These are phyloP conservation scores for Mustela lutreola DNA, from an alignment of 2,113 vertebrate species.

Conservation along the genomic window DNA sequence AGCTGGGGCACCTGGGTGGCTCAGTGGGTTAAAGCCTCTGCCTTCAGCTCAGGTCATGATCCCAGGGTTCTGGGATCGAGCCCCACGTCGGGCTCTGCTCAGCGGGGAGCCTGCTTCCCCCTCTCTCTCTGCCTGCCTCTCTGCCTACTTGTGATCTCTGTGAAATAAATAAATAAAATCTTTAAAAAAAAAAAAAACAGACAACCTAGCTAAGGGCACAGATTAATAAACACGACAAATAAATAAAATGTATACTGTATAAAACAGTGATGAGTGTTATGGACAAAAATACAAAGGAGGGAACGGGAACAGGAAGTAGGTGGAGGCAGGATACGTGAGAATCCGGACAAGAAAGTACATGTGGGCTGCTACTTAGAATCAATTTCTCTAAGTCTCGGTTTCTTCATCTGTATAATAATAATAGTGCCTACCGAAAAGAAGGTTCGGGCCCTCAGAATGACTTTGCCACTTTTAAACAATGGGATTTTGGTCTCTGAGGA, in stretches of 20 bases:
- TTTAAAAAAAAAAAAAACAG: no score
- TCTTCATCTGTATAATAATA: constrained; percentile 42
- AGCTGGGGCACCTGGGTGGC: no score
- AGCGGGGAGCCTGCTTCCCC: no score
- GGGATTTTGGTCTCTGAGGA: neutral
- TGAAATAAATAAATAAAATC: no score
- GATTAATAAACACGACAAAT: neutral
- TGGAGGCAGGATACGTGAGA: neutral
- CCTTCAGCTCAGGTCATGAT: no score
- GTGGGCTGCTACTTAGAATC: neutral
- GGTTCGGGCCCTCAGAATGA: neutral
- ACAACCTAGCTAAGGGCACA: neutral
- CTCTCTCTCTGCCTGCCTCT: no score
- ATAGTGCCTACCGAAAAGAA: neutral
- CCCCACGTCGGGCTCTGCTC: no score
- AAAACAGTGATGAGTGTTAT: neutral
- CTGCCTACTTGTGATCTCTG: no score
- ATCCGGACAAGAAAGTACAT: neutral
- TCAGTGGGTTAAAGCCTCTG: no score
- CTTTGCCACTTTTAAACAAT: neutral
- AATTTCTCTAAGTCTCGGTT: neutral
- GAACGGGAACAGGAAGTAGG: neutral
- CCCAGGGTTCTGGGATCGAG: no score
- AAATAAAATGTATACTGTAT: neutral
- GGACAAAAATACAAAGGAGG: neutral